Evolutionary conservation across 2,888 invertebrate genomes (phyloP), one percentile per base, ranked within the genome.

Genomic region (Hyposoter dolosus): DNA sequence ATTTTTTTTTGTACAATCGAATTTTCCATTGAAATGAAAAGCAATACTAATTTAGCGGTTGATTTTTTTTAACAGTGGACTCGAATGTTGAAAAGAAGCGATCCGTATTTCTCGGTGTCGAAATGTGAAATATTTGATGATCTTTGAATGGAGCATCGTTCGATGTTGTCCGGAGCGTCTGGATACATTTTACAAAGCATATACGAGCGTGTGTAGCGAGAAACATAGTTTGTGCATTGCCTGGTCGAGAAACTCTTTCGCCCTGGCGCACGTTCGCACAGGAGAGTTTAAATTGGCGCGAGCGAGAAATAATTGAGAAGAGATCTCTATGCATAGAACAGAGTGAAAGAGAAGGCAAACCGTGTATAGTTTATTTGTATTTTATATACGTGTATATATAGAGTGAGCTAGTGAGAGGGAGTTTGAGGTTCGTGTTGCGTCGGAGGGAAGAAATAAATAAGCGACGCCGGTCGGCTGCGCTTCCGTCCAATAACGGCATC

Each of bases 371-470:
- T 65, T 77, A 66, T 53, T 23, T 65, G 10, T 76, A n/a, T 75
- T 43, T n/a, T 50, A 63, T 63, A 5, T 45, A 28, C n/a, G 28
- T 75, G 56, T 63, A 43, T 74, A 56, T 43, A 74, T 40, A 71
- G 35, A 63, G 60, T 60, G n/a, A 82, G 68, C 15, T 35, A 74
- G 56, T 17, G 50, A 72, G 35, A 53, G 60, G 40, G 79, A 17
- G 43, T 66, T 75, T 72, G 76, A 60, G 80, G 71, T 84, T 72
- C 75, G 47, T 76, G 82, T 79, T 72, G 72, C 76, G 77, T 79
- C 79, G 85, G 82, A 79, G 85, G 85, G 85, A 85, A 85, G 82
- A 85, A 82, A 82, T 85, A 85, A 85, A 85, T 85, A 85, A 85
- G 85, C 85, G 85, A 79, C 85, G 85, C 85, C 82, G 85, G 85